Percentiles rank a stretch among this genome's conserved stretches.
Evolutionary conservation across 2,113 vertebrate species (phyloP).

Genomic region (Chlorodrepanis virens): DNA sequence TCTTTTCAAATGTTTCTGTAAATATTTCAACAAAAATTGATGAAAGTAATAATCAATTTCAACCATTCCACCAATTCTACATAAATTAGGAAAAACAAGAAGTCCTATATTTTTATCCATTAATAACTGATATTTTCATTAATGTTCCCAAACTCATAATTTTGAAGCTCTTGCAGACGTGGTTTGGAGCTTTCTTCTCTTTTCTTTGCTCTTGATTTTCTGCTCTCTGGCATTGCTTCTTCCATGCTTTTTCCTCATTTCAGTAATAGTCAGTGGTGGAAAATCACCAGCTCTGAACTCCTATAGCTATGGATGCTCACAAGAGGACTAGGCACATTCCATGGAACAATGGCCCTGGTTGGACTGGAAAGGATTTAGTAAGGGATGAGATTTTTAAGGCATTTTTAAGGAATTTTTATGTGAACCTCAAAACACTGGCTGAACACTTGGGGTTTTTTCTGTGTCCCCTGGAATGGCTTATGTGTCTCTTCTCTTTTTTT

Average conservation of each 20-base stretch:
- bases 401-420: not conserved
- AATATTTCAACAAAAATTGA: not conserved
- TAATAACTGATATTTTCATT: not conserved
- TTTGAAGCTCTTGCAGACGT: not conserved
- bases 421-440: not conserved
- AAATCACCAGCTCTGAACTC: not conserved
- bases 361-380: not conserved
- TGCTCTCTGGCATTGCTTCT: not conserved
- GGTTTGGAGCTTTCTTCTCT: rapidly evolving
- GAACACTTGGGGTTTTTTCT: not conserved
- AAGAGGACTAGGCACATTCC: not conserved
- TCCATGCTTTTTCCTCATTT: not conserved
- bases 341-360: rapidly evolving
- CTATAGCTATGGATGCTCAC: not conserved
- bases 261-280: not conserved
- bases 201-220: not conserved
- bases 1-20: not conserved
- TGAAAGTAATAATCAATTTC: not conserved
- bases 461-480: not conserved
- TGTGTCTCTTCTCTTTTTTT: not conserved
- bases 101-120: not conserved
- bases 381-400: not conserved
- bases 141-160: not conserved
- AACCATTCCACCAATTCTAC: not conserved
- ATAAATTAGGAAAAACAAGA: not conserved